phyloP scores from a whole-genome alignment of 2,797 vertebrate genomes.

The Phalanger gymnotis region DNA sequence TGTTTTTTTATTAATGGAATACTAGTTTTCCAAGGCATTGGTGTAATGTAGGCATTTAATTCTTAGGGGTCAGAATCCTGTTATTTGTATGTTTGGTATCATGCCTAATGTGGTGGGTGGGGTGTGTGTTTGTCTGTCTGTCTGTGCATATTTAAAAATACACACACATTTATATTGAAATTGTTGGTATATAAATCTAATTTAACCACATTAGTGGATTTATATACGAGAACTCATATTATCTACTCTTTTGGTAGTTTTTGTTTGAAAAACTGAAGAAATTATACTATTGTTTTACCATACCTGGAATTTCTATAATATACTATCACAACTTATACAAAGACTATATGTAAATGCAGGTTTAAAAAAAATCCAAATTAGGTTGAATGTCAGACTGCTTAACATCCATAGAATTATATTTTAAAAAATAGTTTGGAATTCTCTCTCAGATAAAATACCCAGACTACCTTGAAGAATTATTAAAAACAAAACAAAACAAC shows the following conservation, averaged over 20 bases:
- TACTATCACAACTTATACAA: neutral
- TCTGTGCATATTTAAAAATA: neutral
- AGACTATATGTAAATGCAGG: neutral
- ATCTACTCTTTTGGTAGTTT: neutral
- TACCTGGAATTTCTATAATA: neutral
- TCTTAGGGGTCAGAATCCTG: neutral
- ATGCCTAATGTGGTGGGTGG: neutral
- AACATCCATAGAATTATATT: neutral
- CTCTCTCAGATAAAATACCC: neutral
- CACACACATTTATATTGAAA: neutral
- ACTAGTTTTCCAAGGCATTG: neutral
- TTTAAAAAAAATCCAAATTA: neutral
- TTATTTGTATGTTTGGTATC: neutral
- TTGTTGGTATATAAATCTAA: neutral
- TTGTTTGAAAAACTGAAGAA: neutral
- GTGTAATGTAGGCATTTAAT: neutral
- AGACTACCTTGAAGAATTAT: neutral
- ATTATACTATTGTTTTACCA: neutral
- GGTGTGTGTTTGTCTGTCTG: neutral
- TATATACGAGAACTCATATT: neutral
- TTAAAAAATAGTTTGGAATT: neutral
- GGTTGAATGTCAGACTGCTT: neutral
- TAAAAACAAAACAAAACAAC: constrained; percentile 84
- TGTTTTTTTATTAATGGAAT: neutral
- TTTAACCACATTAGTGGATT: neutral